phyloP scores from a whole-genome alignment of 2,797 vertebrate species.

The Sebastes taczanowskii region DNA sequence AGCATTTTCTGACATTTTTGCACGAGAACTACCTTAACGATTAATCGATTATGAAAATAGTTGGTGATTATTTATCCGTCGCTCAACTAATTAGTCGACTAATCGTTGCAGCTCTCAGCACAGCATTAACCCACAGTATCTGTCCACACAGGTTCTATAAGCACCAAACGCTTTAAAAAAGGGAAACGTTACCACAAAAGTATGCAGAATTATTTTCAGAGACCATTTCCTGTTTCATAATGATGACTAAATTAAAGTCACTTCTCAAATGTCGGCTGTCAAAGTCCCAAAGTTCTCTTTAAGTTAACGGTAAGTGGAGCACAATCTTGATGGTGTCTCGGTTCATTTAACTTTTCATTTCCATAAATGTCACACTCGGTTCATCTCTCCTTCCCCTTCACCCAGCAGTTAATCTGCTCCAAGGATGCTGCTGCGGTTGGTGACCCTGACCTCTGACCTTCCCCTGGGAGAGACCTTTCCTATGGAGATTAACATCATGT shows the following conservation, averaged over 20 bases:
- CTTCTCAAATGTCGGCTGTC: not conserved
- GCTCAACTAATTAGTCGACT: too few species aligned
- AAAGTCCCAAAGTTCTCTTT: not conserved
- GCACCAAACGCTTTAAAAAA: not conserved
- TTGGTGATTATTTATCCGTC: accelerated
- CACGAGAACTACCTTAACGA: accelerated
- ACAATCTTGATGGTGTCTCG: not conserved
- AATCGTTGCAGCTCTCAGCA: too few species aligned
- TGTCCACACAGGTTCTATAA: too few species aligned
- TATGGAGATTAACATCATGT: not conserved
- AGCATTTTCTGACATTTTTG: too few species aligned
- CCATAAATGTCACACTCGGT: not conserved
- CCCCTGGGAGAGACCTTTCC: not conserved
- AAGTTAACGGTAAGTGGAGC: not conserved
- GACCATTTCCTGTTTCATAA: not conserved
- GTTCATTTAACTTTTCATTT: conserved; percentile 29
- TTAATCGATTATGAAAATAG: too few species aligned
- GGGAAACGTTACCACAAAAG: not conserved
- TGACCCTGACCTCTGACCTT: conserved; percentile 62
- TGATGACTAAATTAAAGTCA: not conserved
- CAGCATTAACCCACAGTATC: not conserved
- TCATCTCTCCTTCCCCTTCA: not conserved
- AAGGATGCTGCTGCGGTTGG: conserved; percentile 32
- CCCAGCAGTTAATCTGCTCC: conserved; percentile 5
- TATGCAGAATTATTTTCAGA: not conserved